Percentiles rank a stretch among this genome's conserved stretches.
These are phyloP conservation scores for Nasonovia ribisnigri DNA, from an alignment of 2,888 invertebrate genomes.

Conservation along the genomic window DNA sequence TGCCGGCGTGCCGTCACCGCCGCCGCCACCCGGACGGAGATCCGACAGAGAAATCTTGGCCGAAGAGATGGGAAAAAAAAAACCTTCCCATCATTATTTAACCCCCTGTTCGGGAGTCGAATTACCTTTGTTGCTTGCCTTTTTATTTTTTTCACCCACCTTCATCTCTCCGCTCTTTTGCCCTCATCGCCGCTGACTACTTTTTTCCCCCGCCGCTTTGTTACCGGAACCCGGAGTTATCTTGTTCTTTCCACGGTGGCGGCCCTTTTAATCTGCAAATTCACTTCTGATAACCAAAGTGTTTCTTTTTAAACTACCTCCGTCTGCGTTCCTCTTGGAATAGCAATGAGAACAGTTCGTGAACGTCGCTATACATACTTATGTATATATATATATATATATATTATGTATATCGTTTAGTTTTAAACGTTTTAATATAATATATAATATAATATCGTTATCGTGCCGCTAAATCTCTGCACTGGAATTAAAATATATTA, in stretches of 20 bases:
- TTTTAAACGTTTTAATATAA: conserved; percentile 62
- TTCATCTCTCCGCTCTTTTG: background rate
- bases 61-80: conserved; percentile 26
- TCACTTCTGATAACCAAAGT: conserved; percentile 64
- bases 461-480: conserved; percentile 5
- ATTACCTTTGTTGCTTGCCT: conserved; percentile 63
- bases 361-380: background rate
- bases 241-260: conserved; percentile 48
- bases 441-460: conserved; percentile 44
- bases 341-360: conserved; percentile 44
- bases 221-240: conserved; percentile 64
- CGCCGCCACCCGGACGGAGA: background rate
- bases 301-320: conserved; percentile 63
- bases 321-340: conserved; percentile 32
- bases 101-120: conserved; percentile 61
- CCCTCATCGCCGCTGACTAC: background rate
- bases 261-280: conserved; percentile 62
- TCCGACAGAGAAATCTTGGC: conserved; percentile 56
- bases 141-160: conserved; percentile 35
- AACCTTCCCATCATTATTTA: conserved; percentile 62
- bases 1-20: background rate
- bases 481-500: background rate
- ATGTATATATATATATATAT: background rate
- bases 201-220: conserved; percentile 51
- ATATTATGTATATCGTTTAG: conserved; percentile 32